phyloP scores from a whole-genome alignment of 1,140 invertebrate genomes.

The Apocrypta bakeri region DNA sequence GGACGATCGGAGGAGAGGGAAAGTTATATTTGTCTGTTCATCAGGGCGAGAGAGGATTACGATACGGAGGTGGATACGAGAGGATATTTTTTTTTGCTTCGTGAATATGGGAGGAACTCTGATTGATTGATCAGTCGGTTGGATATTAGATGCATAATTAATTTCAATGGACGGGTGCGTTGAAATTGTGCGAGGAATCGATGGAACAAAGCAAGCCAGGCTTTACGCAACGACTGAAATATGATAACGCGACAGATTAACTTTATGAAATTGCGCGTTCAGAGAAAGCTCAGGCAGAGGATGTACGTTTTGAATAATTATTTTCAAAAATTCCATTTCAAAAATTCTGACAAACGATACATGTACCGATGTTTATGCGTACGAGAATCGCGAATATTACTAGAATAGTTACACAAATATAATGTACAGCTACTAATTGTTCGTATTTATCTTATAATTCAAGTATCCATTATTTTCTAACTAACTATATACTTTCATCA shows the following conservation, averaged over 20 bases:
- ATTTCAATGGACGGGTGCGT: background rate
- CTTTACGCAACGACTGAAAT: background rate
- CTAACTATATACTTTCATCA: too few species aligned
- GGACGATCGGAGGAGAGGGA: background rate
- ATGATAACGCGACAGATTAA: background rate
- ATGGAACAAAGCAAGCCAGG: background rate
- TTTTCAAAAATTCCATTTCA: too few species aligned
- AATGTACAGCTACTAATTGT: too few species aligned
- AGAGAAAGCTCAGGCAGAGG: background rate
- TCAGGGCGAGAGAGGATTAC: background rate
- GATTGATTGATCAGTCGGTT: background rate
- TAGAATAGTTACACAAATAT: too few species aligned
- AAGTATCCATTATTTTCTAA: too few species aligned
- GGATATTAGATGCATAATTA: background rate
- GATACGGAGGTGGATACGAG: background rate
- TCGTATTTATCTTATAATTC: too few species aligned
- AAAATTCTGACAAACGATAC: too few species aligned
- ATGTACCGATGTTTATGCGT: too few species aligned
- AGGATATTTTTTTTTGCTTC: background rate
- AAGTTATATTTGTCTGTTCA: background rate
- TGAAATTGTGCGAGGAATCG: background rate
- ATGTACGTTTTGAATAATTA: constrained; percentile 62
- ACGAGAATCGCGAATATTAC: too few species aligned
- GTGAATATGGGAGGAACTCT: background rate
- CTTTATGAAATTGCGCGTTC: background rate